phyloP scores from a whole-genome alignment of 2,888 invertebrate genomes.

The Heteropelma amictum region DNA sequence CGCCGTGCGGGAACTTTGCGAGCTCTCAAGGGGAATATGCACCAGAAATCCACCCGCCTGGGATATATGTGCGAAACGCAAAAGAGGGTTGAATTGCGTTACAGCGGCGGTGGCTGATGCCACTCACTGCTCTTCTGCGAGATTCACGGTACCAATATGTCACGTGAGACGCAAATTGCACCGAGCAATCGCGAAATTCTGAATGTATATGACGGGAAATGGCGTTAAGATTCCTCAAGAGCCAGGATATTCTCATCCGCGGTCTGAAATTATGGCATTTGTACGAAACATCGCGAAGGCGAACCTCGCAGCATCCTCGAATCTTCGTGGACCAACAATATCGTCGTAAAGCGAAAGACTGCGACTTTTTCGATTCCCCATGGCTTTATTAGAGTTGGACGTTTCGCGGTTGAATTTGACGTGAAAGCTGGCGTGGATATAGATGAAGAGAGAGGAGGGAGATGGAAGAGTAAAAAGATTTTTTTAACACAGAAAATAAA shows the following conservation, averaged over 20 bases:
- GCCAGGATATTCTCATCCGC: constrained; percentile 13
- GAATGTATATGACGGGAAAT: not conserved
- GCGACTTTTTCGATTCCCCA: too few relatives aligned
- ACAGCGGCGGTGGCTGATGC: constrained; percentile 8
- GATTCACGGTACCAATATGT: constrained; percentile 29
- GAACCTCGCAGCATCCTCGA: too few relatives aligned
- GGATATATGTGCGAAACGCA: constrained; percentile 26
- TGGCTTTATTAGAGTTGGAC: too few relatives aligned
- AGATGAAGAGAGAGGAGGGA: too few relatives aligned
- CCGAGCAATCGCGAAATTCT: not conserved
- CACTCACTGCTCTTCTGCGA: not conserved
- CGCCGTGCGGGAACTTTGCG: constrained; percentile 36
- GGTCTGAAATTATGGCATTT: too few relatives aligned
- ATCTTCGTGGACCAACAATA: too few relatives aligned
- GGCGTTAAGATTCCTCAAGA: not conserved
- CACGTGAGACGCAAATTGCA: not conserved
- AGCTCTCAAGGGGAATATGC: constrained; percentile 46
- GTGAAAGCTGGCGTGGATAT: too few relatives aligned
- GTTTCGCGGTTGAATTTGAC: too few relatives aligned
- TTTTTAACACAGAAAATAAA: too few relatives aligned
- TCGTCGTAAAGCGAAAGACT: too few relatives aligned
- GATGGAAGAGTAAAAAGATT: too few relatives aligned
- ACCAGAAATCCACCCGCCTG: constrained; percentile 43
- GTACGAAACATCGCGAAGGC: too few relatives aligned
- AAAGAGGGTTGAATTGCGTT: constrained; percentile 25